These are phyloP conservation scores for Drosophila sechellia DNA, from an alignment of 1,140 invertebrate genomes.

Conservation along the genomic window DNA sequence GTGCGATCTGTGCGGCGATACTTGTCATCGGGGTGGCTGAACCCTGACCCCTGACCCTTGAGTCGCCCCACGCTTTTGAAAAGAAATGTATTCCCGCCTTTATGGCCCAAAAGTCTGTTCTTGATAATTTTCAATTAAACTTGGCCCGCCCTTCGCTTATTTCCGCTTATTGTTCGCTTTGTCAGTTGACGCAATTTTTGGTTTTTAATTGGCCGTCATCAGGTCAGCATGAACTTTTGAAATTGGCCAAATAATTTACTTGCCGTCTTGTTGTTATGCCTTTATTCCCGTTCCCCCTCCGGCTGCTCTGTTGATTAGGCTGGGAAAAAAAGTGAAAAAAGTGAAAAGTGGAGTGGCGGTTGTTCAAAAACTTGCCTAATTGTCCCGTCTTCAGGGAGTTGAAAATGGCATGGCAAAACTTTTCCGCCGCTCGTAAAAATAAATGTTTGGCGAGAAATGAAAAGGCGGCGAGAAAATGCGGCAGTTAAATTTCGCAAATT, in stretches of 20 bases:
- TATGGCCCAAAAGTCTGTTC: slow-evolving; percentile 19
- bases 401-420: slow-evolving; percentile 25
- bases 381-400: slow-evolving; percentile 20
- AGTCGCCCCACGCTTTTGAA: not conserved
- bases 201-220: slow-evolving; percentile 63
- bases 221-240: slow-evolving; percentile 58
- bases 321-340: not conserved
- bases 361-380: slow-evolving; percentile 62
- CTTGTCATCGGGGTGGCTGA: slow-evolving; percentile 6
- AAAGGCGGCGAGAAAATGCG: slow-evolving; percentile 43
- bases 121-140: slow-evolving; percentile 66
- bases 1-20: slow-evolving; percentile 30
- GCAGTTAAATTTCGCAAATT: slow-evolving; percentile 43
- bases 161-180: slow-evolving; percentile 18
- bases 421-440: slow-evolving; percentile 47
- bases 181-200: slow-evolving; percentile 50
- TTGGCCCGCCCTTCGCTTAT: slow-evolving; percentile 18
- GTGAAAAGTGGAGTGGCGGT: slow-evolving; percentile 26
- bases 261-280: slow-evolving; percentile 21
- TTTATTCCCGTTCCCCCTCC: not conserved
- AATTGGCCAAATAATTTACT: slow-evolving; percentile 65
- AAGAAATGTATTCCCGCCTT: slow-evolving; percentile 16
- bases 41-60: not conserved
- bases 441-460: slow-evolving; percentile 39
- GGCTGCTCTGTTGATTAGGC: slow-evolving; percentile 52